Conservation (phyloP, 1,140 invertebrate species). For the Adoxophyes honmai region DNA sequence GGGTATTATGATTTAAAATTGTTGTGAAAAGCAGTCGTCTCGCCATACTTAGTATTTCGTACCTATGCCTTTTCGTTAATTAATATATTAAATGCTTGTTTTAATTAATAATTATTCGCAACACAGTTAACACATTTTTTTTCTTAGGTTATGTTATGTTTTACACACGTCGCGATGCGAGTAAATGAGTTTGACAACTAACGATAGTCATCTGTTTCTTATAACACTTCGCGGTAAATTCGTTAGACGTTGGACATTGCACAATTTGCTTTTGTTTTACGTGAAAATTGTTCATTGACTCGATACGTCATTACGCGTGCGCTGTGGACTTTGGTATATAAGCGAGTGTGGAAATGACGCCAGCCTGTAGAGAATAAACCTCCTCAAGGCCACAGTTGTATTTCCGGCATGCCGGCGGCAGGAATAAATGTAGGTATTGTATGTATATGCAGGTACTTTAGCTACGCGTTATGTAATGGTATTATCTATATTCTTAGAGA, state of each 20-base stretch:
- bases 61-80: background rate
- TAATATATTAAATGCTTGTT: background rate
- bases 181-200: background rate
- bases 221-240: background rate
- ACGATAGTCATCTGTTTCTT: background rate
- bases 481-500: too few relatives aligned
- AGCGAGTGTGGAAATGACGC: background rate
- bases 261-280: background rate
- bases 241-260: background rate
- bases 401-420: background rate
- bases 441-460: too few relatives aligned
- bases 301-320: conserved; percentile 1
- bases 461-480: too few relatives aligned
- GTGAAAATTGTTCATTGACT: background rate
- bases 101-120: background rate
- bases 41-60: conserved; percentile 25
- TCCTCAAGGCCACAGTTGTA: background rate
- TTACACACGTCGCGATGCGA: background rate
- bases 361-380: conserved; percentile 8
- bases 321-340: conserved; percentile 1
- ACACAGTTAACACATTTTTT: too few relatives aligned
- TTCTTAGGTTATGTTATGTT: conserved; percentile 10
- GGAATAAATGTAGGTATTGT: too few relatives aligned
- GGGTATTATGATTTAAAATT: conserved; percentile 30
- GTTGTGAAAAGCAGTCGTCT: conserved; percentile 26